These are phyloP conservation scores for Syngnathus floridae DNA, from an alignment of 2,113 vertebrate genomes.

Conservation along the genomic window DNA sequence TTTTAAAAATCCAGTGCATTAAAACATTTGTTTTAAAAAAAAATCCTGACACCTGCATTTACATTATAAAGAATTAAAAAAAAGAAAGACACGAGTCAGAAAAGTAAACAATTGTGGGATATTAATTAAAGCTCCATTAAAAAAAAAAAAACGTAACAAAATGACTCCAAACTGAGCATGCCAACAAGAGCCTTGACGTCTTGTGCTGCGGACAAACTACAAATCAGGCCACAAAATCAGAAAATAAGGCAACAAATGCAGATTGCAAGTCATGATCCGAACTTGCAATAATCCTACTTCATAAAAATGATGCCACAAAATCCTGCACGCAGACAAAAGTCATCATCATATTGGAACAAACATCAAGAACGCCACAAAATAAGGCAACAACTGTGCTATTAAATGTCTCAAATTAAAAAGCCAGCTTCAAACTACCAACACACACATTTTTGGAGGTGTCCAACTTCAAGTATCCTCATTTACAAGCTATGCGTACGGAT, in stretches of 20 bases:
- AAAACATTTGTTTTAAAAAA: no score
- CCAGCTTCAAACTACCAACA: background rate
- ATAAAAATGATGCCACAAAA: background rate
- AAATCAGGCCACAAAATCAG: background rate
- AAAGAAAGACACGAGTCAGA: no score
- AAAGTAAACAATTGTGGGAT: no score
- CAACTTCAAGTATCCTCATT: conserved; percentile 95
- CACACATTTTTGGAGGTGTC: conserved; percentile 78
- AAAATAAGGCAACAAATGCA: no score
- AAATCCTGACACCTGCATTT: no score
- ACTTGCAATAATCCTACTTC: background rate
- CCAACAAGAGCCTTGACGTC: background rate
- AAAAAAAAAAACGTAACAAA: no score
- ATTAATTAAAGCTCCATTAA: no score
- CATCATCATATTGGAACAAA: no score
- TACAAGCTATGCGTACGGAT: conserved; percentile 67
- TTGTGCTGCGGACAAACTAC: background rate
- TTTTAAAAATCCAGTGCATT: background rate
- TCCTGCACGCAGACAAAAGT: background rate
- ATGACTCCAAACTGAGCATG: background rate
- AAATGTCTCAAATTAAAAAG: background rate
- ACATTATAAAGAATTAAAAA: no score
- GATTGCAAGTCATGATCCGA: background rate
- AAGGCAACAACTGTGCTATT: background rate
- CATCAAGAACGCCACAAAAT: background rate